These are phyloP conservation scores for Drosophila diplacantha DNA, from an alignment of 2,888 invertebrate genomes.

Conservation along the genomic window DNA sequence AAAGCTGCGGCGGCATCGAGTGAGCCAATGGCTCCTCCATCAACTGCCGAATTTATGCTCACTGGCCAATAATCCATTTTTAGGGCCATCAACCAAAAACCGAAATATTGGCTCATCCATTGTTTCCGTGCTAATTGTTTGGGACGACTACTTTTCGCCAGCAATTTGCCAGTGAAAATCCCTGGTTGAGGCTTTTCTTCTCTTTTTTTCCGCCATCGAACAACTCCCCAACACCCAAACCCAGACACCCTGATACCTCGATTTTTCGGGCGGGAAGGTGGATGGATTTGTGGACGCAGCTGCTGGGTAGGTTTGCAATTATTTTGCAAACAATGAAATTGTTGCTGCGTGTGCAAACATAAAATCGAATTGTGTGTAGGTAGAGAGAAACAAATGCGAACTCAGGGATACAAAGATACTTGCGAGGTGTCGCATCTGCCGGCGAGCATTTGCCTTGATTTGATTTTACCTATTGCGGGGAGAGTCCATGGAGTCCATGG, in stretches of 20 bases:
- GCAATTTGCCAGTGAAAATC: slow-evolving; percentile 53
- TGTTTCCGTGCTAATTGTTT: slow-evolving; percentile 78
- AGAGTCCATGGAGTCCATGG: slow-evolving; percentile 51
- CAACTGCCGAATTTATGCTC: slow-evolving; percentile 75
- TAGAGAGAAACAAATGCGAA: slow-evolving; percentile 18
- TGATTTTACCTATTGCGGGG: slow-evolving; percentile 60
- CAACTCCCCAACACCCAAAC: slow-evolving; percentile 13
- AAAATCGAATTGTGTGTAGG: slow-evolving; percentile 66
- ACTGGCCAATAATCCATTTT: slow-evolving; percentile 77
- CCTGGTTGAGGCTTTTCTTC: not conserved
- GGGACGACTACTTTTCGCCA: slow-evolving; percentile 52
- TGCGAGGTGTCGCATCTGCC: slow-evolving; percentile 57
- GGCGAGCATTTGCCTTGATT: slow-evolving; percentile 63
- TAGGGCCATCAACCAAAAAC: slow-evolving; percentile 73
- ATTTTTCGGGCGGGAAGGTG: slow-evolving; percentile 7
- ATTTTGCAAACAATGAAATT: slow-evolving; percentile 77
- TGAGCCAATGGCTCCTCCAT: slow-evolving; percentile 39
- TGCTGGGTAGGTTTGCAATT: slow-evolving; percentile 74
- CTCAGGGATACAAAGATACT: slow-evolving; percentile 34
- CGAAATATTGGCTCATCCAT: slow-evolving; percentile 75
- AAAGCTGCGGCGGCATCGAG: slow-evolving; percentile 49
- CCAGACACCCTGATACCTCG: slow-evolving; percentile 4
- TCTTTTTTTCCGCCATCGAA: not conserved
- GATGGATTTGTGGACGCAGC: slow-evolving; percentile 61
- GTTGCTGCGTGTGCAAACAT: slow-evolving; percentile 72